Base-by-base conservation (phyloP, 2,797 vertebrate species). In the Hydrolagus colliei region DNA sequence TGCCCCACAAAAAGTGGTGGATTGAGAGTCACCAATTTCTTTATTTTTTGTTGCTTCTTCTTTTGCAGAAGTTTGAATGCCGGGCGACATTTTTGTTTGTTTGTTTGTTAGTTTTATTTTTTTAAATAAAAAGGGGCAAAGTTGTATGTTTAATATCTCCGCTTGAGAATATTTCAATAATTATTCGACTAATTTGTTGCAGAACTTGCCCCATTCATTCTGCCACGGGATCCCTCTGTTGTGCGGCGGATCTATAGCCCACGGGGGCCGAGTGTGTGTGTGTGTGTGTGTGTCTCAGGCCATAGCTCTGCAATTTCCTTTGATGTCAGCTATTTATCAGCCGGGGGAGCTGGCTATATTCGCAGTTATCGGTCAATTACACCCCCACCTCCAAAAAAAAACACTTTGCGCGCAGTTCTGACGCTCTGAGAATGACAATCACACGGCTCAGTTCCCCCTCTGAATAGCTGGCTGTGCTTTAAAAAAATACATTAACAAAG, bases 141-240 rank as follows among this genome's bases (percentile, higher is more conserved):
- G 18, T n/a, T 12, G 22, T 10, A 2, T 68, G 41, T 82, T 67
- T 61, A 82, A 82, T 86, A 73, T 82, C 78, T 78, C 78, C 65
- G 76, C 78, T 84, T 74, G 86, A 73, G 71, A 86, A 82, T 82
- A 86, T 86, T 86, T 86, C 52, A 73, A 86, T 73, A 74, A 86
- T 86, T 73, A 74, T 84, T 74, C 86, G 86, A 67, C 86, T 80
- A 86, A 86, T 86, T 86, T 84, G 86, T 86, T 73, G 79, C 63
- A 68, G 72, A 86, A 82, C 71, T 52, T 82, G 3, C 78, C 62
- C 68, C 72, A 73, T 86, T 80, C 67, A 78, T n/a, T 79, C n/a
- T 62, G 71, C 76, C 76, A 32, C 85, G 67, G 78, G 76, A 79
- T 32, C 65, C 27, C 61, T 86, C 73, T 86, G 76, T 86, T 35